These are phyloP conservation scores for Micromys minutus DNA, from an alignment of 2,113 vertebrate genomes.

Conservation along the genomic window DNA sequence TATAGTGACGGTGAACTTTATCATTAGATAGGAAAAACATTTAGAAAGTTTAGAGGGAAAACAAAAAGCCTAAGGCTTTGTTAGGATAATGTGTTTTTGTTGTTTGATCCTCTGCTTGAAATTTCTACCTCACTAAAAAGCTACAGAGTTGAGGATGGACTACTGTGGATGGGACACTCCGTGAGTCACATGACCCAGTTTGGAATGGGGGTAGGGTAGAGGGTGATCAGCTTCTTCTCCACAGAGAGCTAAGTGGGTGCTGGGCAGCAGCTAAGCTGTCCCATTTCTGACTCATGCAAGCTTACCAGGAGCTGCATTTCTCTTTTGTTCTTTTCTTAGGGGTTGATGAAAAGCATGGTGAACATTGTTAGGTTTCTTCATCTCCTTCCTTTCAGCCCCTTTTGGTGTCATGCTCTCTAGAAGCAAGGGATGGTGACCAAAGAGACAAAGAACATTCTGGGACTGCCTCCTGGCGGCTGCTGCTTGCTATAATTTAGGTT, in stretches of 20 bases:
- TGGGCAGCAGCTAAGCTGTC: not conserved
- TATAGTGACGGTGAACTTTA: not conserved
- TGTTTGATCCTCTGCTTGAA: not conserved
- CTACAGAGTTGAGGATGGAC: not conserved
- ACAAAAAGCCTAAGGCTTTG: not conserved
- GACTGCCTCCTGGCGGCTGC: not conserved
- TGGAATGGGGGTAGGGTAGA: not conserved
- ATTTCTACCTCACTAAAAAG: not conserved
- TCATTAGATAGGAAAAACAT: not conserved
- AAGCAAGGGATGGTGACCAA: not conserved
- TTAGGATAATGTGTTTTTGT: not conserved
- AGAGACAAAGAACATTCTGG: not conserved
- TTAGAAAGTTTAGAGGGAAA: not conserved
- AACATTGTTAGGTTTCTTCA: not conserved
- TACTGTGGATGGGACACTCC: not conserved
- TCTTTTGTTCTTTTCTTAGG: not conserved
- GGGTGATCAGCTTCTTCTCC: not conserved
- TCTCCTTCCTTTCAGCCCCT: conserved; percentile 37
- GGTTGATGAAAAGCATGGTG: not conserved
- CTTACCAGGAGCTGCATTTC: conserved; percentile 16
- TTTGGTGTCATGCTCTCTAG: not conserved
- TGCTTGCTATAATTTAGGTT: not conserved
- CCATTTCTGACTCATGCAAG: not conserved
- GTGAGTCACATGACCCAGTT: not conserved
- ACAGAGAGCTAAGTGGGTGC: not conserved